These are phyloP conservation scores for Lipophrys pholis DNA, from an alignment of 2,113 vertebrate genomes.

Conservation along the genomic window DNA sequence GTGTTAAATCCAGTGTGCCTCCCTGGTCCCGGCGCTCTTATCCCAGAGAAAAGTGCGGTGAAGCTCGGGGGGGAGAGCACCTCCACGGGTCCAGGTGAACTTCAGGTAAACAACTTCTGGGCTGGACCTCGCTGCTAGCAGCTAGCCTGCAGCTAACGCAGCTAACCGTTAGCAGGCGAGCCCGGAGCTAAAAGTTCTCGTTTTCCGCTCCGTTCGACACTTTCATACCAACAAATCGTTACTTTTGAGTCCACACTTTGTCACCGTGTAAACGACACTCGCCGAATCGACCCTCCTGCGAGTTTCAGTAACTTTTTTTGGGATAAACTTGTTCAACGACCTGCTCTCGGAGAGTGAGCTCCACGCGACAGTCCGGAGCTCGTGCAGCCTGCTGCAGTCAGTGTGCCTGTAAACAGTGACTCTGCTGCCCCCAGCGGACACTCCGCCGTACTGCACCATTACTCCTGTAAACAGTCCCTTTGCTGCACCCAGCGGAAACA, in stretches of 20 bases:
- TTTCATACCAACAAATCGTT: constrained; percentile 38
- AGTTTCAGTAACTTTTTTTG: constrained; percentile 63
- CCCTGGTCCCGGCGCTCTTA: constrained; percentile 40
- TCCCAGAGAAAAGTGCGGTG: constrained; percentile 55
- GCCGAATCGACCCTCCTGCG: neutral
- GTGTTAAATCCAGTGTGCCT: constrained; percentile 71
- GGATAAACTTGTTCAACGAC: constrained; percentile 35
- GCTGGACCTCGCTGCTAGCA: constrained; percentile 62
- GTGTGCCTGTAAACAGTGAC: constrained; percentile 69
- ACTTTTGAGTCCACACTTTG: neutral
- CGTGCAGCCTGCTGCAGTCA: constrained; percentile 53
- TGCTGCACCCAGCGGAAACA: constrained; percentile 50
- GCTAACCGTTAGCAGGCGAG: constrained; percentile 74
- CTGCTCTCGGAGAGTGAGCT: constrained; percentile 33
- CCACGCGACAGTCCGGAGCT: constrained; percentile 63
- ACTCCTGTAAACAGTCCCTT: constrained; percentile 68
- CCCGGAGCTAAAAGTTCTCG: constrained; percentile 47
- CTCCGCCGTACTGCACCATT: constrained; percentile 20
- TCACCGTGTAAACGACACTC: constrained; percentile 7
- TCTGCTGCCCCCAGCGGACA: constrained; percentile 54
- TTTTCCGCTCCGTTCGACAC: constrained; percentile 3
- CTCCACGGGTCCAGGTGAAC: constrained; percentile 64
- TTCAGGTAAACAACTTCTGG: constrained; percentile 4
- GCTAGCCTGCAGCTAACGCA: constrained; percentile 10
- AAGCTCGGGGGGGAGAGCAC: constrained; percentile 40